Percentiles rank a stretch among this genome's conserved stretches.
These are phyloP conservation scores for Enteromius afrohamiltoni DNA, from an alignment of 2,797 vertebrate species.

Conservation along the genomic window DNA sequence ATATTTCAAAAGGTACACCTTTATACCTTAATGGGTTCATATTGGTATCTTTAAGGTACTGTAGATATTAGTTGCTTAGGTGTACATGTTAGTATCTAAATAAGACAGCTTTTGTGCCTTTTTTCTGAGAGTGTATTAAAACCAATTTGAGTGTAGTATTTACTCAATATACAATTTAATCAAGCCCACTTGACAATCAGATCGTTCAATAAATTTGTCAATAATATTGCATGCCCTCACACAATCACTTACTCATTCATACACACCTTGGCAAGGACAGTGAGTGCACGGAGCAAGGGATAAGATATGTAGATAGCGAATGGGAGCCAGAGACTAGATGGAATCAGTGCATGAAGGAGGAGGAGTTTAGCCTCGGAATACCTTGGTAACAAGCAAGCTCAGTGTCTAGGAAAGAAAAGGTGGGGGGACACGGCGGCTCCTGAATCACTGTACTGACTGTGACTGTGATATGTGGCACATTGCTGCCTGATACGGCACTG, in stretches of 20 bases:
- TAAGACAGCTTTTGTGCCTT: not conserved
- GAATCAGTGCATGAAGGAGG: conserved; percentile 57
- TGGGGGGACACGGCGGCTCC: conserved; percentile 61
- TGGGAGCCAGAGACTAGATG: conserved; percentile 56
- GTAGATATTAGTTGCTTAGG: not conserved
- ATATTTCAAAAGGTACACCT: not conserved
- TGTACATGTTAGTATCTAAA: not conserved
- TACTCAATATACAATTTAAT: conserved; percentile 5
- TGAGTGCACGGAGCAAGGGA: conserved; percentile 34
- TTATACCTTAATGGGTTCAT: not conserved
- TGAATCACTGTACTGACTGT: conserved; percentile 54
- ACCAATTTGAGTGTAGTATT: conserved; percentile 20
- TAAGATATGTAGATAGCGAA: conserved; percentile 56
- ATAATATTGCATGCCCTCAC: conserved; percentile 28
- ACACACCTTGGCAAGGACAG: conserved; percentile 21
- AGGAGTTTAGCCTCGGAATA: conserved; percentile 71
- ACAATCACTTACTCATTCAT: conserved; percentile 3
- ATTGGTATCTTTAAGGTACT: not conserved
- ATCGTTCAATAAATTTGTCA: not conserved
- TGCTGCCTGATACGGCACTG: conserved; percentile 51
- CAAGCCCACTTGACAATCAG: conserved; percentile 23
- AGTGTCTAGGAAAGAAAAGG: conserved; percentile 63
- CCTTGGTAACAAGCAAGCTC: conserved; percentile 83
- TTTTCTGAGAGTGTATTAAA: not conserved
- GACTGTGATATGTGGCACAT: conserved; percentile 24